These are phyloP conservation scores for Hydraecia micacea DNA, from an alignment of 2,888 invertebrate species.

Conservation along the genomic window DNA sequence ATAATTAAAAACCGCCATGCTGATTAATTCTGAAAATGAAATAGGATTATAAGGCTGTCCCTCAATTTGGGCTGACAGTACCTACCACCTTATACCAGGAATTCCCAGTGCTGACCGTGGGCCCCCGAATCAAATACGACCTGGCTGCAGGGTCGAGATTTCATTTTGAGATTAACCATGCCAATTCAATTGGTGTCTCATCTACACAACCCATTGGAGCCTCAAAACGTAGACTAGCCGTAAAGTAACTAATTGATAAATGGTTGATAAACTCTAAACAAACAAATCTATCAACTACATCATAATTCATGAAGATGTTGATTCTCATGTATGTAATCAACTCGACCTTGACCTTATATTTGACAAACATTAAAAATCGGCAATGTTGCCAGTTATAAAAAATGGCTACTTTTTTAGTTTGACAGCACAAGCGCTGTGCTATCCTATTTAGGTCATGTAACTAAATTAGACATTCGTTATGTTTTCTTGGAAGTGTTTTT, in stretches of 20 bases:
- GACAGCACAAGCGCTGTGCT: neutral
- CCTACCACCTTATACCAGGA: too few relatives aligned
- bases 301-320: neutral
- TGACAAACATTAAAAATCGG: neutral
- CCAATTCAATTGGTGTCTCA: neutral
- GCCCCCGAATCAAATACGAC: neutral
- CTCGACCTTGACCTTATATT: conserved; percentile 9
- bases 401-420: neutral
- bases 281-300: neutral
- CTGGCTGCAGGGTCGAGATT: too few relatives aligned
- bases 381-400: conserved; percentile 13
- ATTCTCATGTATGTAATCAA: neutral
- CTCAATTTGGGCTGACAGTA: neutral
- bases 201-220: neutral
- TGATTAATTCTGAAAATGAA: neutral
- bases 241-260: neutral
- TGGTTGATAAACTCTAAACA: neutral
- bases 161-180: neutral
- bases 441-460: neutral
- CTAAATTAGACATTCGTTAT: neutral
- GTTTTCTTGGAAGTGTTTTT: neutral
- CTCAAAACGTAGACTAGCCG: neutral
- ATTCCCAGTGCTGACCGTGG: neutral
- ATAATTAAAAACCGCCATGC: neutral
- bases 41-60: neutral